A percentile compares a stretch with the other conserved stretches of the same genome.
Conservation (phyloP, 2,113 vertebrate genomes). For the Alaudala cheleensis region DNA sequence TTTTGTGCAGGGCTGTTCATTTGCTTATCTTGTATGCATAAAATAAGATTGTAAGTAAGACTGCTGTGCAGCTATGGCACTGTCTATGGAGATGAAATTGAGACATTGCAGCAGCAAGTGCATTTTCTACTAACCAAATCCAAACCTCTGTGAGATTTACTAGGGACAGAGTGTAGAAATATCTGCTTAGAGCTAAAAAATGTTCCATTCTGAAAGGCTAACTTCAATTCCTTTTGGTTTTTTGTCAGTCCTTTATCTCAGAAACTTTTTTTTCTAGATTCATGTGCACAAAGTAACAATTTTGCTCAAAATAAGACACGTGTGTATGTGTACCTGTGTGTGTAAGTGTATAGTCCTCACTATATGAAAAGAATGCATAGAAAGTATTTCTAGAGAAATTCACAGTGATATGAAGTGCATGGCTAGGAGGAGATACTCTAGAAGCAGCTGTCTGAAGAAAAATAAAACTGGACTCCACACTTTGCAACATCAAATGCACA, state of each 20-base stretch:
- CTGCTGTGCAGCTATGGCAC: neutral
- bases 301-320: neutral
- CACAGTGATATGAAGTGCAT: neutral
- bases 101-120: neutral
- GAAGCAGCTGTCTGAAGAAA: neutral
- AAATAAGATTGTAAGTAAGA: neutral
- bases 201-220: neutral
- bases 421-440: neutral
- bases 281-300: neutral
- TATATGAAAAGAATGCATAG: neutral
- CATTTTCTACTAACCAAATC: neutral
- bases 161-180: neutral
- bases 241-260: neutral
- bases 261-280: neutral
- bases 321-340: rapidly evolving
- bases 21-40: neutral
- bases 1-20: neutral
- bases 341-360: neutral
- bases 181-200: neutral
- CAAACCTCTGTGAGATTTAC: neutral
- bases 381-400: neutral
- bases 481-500: neutral
- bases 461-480: neutral
- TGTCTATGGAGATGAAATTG: neutral
- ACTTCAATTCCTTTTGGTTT: neutral